These are phyloP conservation scores for Spinus pinus DNA, from an alignment of 2,797 vertebrate genomes.

Conservation along the genomic window DNA sequence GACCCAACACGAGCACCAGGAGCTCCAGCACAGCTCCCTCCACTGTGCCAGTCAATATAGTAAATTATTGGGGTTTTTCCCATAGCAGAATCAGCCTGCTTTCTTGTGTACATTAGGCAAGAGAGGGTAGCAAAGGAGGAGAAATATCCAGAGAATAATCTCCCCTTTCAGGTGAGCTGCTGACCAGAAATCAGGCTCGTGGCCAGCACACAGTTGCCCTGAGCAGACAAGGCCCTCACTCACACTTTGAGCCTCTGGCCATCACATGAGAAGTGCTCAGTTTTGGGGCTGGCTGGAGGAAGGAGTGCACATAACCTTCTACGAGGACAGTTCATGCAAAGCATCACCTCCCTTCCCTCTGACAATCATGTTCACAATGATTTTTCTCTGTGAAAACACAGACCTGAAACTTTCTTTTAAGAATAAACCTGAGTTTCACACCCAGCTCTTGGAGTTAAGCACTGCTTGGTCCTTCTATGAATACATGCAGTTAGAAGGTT, in stretches of 20 bases:
- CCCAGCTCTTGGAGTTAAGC: neutral
- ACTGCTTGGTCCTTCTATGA: neutral
- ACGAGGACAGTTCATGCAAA: fast-evolving
- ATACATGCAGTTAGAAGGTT: neutral
- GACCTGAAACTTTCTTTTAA: neutral
- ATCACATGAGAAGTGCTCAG: neutral
- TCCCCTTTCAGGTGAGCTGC: neutral
- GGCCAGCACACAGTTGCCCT: neutral
- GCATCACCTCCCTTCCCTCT: neutral
- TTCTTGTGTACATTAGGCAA: neutral
- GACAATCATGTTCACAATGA: fast-evolving
- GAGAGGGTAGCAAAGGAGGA: neutral
- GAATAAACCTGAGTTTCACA: neutral
- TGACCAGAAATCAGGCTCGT: neutral
- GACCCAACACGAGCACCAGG: neutral
- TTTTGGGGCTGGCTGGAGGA: neutral
- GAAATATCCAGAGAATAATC: neutral
- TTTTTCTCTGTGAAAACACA: neutral
- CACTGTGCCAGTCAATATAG: neutral
- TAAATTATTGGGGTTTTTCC: neutral
- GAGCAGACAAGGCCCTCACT: neutral
- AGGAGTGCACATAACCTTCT: neutral
- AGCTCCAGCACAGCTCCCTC: neutral
- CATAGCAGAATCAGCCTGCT: neutral
- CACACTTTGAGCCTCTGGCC: neutral